Evolutionary conservation across 2,797 vertebrate species (phyloP).

Genomic region (Fistularia tabacaria): DNA sequence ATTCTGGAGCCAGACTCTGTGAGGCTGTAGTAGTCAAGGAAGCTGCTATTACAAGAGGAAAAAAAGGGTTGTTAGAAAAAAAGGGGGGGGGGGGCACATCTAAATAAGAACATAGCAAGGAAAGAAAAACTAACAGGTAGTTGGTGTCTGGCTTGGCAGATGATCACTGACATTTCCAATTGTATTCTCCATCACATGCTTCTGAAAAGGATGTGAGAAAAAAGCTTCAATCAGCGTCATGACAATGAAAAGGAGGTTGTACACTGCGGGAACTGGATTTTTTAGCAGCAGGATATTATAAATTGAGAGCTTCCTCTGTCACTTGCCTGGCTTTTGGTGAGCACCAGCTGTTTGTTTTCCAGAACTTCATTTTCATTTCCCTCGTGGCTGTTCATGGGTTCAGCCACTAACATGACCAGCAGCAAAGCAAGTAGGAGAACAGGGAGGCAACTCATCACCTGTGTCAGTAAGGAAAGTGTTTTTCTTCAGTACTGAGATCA

Average conservation of each 20-base stretch:
- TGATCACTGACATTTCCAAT: constrained; percentile 45
- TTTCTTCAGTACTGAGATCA: background rate
- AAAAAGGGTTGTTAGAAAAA: too few species aligned
- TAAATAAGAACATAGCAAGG: background rate
- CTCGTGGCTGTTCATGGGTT: constrained; percentile 36
- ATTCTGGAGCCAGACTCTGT: constrained; percentile 17
- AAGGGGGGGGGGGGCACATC: background rate
- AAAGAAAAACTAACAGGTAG: constrained; percentile 39
- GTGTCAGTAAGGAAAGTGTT: constrained; percentile 6
- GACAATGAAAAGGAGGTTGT: too few species aligned
- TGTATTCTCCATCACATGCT: constrained; percentile 38
- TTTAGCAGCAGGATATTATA: too few species aligned
- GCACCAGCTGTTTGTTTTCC: constrained; percentile 25
- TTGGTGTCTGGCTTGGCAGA: constrained; percentile 6
- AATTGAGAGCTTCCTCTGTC: background rate
- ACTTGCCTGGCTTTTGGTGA: constrained; percentile 42
- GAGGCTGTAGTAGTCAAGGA: constrained; percentile 14
- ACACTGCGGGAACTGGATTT: too few species aligned
- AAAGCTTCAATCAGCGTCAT: too few species aligned
- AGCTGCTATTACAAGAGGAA: constrained; percentile 13
- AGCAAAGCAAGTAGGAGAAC: constrained; percentile 49
- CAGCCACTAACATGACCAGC: constrained; percentile 30
- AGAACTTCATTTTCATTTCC: constrained; percentile 55
- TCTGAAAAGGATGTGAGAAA: constrained; percentile 15
- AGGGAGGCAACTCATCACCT: constrained; percentile 53